Base-by-base conservation (phyloP, 2,113 vertebrate species). In the Gallinago media region DNA sequence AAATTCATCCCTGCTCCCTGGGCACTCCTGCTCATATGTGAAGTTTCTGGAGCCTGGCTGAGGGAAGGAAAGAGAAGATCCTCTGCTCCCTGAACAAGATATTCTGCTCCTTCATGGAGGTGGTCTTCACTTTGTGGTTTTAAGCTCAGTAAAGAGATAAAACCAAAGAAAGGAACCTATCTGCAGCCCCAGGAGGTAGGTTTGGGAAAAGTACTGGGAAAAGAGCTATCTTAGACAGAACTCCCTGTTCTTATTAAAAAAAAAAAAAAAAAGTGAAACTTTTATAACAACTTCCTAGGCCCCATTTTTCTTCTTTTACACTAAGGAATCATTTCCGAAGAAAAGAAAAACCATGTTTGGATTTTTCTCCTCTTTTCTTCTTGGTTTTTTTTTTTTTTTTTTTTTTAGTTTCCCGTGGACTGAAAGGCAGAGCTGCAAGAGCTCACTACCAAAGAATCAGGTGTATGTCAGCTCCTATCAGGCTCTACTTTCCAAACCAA, bases 1-100 rank as follows among this genome's bases (percentile, higher is more conserved):
- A 92, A 95, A 95, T 91, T 78, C 59, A 86, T 73, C 73, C 76
- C 55, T 70, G 67, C 58, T 92, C 71, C 55, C 65, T 10, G 68
- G 68, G 46, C 32, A 34, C 18, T 83, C 29, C 38, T 84, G 80
- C 52, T 67, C 32, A 63, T 63, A 77, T 20, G 17, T 15, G 50
- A 80, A 63, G 23, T 46, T 85, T 81, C 89, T 67, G 73, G 29
- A 78, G 31, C 52, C 22, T 52, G 71, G 58, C 15, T 66, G 15
- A 32, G 29, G 61, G 38, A 84, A 84, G 52, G 18, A 84, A 81
- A 78, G 25, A 74, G 32, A 77, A 88, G 79, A 87, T 34, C n/a
- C 61, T 63, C 3, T 2, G 3, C 32, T 81, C 50, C 27, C 40
- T 58, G 21, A 29, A 50, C 36, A 29, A 54, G 22, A 46, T 71